phyloP scores from a whole-genome alignment of 1,140 invertebrate species.

The Colletes latitarsis region DNA sequence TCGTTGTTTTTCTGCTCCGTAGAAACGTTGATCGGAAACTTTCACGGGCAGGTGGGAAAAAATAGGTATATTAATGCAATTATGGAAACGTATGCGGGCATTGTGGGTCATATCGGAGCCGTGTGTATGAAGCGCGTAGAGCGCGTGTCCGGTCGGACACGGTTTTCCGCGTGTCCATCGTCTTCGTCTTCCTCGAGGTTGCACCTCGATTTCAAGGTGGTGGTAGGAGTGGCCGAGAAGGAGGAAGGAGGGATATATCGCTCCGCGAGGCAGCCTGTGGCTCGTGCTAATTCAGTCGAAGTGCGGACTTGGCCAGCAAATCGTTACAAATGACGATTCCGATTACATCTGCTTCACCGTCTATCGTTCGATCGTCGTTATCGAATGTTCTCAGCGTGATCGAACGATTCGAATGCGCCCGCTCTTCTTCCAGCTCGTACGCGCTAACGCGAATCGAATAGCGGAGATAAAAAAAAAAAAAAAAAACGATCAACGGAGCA shows the following conservation, averaged over 20 bases:
- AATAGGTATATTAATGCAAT: background rate
- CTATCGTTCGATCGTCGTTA: background rate
- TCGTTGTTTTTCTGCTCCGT: background rate
- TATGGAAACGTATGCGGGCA: slow-evolving; percentile 40
- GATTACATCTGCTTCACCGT: slow-evolving; percentile 40
- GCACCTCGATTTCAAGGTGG: slow-evolving; percentile 50
- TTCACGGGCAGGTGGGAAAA: background rate
- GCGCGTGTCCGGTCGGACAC: slow-evolving; percentile 34
- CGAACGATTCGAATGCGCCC: background rate
- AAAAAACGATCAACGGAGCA: too few relatives aligned
- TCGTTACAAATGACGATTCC: slow-evolving; percentile 58
- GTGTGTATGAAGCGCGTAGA: slow-evolving; percentile 10
- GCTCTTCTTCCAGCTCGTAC: slow-evolving; percentile 6
- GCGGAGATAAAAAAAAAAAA: too few relatives aligned
- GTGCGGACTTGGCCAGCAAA: slow-evolving; percentile 66
- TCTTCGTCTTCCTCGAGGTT: slow-evolving; percentile 41
- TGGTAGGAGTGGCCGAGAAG: slow-evolving; percentile 52
- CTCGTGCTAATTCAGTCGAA: slow-evolving; percentile 76
- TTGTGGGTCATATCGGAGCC: slow-evolving; percentile 36
- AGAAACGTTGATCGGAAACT: background rate
- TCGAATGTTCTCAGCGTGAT: background rate
- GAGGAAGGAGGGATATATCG: slow-evolving; percentile 46
- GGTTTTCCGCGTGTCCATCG: slow-evolving; percentile 30
- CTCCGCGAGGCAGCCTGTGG: slow-evolving; percentile 57
- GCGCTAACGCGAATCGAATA: too few relatives aligned